Base-by-base conservation (phyloP, 2,888 invertebrate genomes). In the Masnerella sp. region DNA sequence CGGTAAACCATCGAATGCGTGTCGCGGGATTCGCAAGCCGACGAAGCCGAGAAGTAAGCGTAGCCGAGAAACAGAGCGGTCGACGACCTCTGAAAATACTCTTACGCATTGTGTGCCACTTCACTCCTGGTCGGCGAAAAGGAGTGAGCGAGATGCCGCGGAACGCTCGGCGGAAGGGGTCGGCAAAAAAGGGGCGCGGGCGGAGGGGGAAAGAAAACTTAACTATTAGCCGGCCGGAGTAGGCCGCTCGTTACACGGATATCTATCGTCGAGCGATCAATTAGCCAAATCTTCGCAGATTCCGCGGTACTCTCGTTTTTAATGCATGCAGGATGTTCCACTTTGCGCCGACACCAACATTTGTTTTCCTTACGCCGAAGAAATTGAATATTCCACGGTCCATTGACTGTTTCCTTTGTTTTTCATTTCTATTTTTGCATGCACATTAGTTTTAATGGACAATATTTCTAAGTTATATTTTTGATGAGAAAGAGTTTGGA, bases 31-130 rank as follows among this genome's bases (percentile, higher is more conserved):
- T 72, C 43, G 68, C 75, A 47, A 75, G 64, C 72, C 67, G 58
- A 72, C 59, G 72, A 58, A 52, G 70, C 34, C 47, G 22, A 67
- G 47, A 68, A 52, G 68, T 45, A 49, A 62, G 58, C 59, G 65
- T 52, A 65, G 61, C 61, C 45, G 64, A 77, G 78, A 74, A 77
- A 72, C 76, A 75, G 79, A 75, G 74, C 78, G 79, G 78, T 77
- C 78, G 62, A 36, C 73, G 77, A 78, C 77, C 80, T 73, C 75
- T 77, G 74, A 80, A 80, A 80, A 81, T 77, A 81, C 80, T 80
- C 81, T 81, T 81, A 81, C 80, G 81, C 81, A 80, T 76, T 71
- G 78, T 78, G 81, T 81, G 80, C 80, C 80, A 82, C 82, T 82
- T 81, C 79, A 77, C 81, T 83, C 84, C 80, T 74, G 79, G 77